phyloP scores from a whole-genome alignment of 2,113 vertebrate genomes.

The Pseudorectes ferrugineus region DNA sequence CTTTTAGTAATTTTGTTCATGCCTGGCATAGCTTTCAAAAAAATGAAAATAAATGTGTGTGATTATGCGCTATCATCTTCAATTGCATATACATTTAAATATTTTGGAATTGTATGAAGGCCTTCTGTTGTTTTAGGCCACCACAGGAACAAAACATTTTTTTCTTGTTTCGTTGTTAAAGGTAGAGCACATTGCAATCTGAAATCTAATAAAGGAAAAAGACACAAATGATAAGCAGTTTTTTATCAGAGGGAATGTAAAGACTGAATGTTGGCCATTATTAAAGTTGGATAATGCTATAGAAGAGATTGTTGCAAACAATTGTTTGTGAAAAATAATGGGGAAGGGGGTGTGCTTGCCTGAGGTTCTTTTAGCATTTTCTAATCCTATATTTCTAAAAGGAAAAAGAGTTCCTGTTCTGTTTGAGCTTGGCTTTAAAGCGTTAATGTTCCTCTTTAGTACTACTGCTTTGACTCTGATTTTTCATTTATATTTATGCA shows the following conservation, averaged over 20 bases:
- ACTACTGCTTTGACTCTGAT: neutral
- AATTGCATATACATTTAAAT: neutral
- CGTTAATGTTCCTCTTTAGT: neutral
- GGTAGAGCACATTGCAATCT: neutral
- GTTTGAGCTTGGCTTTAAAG: neutral
- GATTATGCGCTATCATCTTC: neutral
- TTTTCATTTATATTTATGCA: neutral
- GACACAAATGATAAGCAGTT: neutral
- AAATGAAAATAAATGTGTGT: neutral
- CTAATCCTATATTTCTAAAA: neutral
- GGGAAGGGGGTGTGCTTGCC: neutral
- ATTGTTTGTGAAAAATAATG: neutral
- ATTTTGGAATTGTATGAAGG: neutral
- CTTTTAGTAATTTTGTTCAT: neutral
- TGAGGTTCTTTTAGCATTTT: neutral
- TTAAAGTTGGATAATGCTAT: constrained; percentile 3
- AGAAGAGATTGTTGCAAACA: neutral
- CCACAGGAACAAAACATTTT: neutral
- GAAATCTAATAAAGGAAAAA: neutral
- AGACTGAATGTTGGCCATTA: neutral
- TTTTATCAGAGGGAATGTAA: neutral
- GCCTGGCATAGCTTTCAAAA: neutral
- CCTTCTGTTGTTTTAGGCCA: neutral
- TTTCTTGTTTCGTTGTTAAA: neutral
- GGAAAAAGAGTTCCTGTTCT: neutral